Evolutionary conservation across 1,140 invertebrate species (phyloP), one percentile per base, ranked within the genome.

Genomic region (Leguminivora glycinivorella): DNA sequence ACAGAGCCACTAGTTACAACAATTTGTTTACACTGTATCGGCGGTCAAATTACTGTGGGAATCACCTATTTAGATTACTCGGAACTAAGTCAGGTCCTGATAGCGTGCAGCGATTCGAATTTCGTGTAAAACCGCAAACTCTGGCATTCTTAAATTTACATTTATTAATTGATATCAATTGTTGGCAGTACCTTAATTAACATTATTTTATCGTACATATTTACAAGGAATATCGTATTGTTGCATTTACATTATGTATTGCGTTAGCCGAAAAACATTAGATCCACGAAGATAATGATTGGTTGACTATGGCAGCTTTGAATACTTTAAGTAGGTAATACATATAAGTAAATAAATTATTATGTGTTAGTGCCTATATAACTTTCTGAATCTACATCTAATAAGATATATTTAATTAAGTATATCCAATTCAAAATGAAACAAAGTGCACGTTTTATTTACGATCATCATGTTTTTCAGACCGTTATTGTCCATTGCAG

Each of bases 111-210:
- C 58, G 26, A 1, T 17, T 63, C 58, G n/a, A 14, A 63, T 63
- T 29, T 22, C 58, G 26, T 29, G 14, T 26, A 34, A 63, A 63
- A 31, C 26, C 14, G 17, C 58, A 63, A 17, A 58, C 14, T 25
- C 26, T 31, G 29, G 26, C n/a, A 63, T 63, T 63, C n/a, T 63
- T 31, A 63, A 26, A 26, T 58, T 58, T 63, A 63, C 58, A 58
- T 58, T 58, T 63, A 63, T 34, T 63, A 34, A 63, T 63, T 63
- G 58, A 34, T 63, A 29, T 29, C 26, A 63, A 14, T 63, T 63
- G 29, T 63, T 63, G 58, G 58, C 58, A 34, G 58, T 29, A 29
- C 25, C 58, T 63, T 63, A 63, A 63, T 29, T 63, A 63, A 22
- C 14, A 60, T 60, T 58, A 58, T 34, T 26, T 34, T 63, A 63